Base-by-base conservation (phyloP, 2,888 invertebrate species). In the Andrena praecox region DNA sequence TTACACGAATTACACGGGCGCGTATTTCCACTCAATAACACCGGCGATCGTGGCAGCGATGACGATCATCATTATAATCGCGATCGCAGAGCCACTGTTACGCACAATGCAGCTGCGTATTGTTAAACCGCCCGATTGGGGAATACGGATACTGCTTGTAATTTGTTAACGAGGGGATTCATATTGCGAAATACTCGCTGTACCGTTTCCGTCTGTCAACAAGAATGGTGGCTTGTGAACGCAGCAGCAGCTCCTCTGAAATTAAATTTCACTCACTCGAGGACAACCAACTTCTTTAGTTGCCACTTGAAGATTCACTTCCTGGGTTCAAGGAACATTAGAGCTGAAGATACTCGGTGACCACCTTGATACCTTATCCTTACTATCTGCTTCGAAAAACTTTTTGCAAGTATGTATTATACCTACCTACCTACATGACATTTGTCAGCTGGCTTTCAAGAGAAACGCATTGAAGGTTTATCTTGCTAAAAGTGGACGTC, bases 1-100 rank as follows among this genome's bases (percentile, higher is more conserved):
- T 88, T 87, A 88, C 84, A 76, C 56, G 71, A 80, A 86, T 85
- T 84, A 82, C 77, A 62, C 76, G 67, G 71, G 74, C 82, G 35
- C 70, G 71, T 77, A 86, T 88, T 84, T 82, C 70, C 72, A 77
- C 82, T 85, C 77, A 80, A 79, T 82, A 78, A 52, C 33, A 70
- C 69, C 69, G 62, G 54, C 69, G 77, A 81, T 83, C 75, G 62
- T 52, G 63, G 56, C 66, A 74, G 56, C 64, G 77, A 85, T 80
- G 76, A 87, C 87, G 66, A 84, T 84, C 77, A 80, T 79, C 70
- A 72, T 66, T 80, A 75, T 68, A 79, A 75, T 69, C 64, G 67
- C 27, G 67, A 67, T 20, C 16, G 48, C 27, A 35, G 2, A 20
- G 24, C 50, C 50, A 69, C 62, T 5, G 52, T 54, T 54, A 31